These are phyloP conservation scores for Agriopis leucophaearia DNA, from an alignment of 2,888 invertebrate species.

Conservation along the genomic window DNA sequence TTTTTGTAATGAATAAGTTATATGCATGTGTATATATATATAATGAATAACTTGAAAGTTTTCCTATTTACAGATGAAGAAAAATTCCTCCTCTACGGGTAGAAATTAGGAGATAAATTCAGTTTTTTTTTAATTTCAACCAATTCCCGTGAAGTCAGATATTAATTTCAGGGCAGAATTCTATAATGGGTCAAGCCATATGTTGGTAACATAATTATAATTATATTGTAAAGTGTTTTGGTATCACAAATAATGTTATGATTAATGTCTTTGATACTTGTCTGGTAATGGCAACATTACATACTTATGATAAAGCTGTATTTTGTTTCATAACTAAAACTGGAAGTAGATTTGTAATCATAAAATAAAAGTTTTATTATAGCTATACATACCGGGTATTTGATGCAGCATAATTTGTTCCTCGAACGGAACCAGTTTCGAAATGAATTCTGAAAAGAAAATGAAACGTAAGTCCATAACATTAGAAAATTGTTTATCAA, in stretches of 20 bases:
- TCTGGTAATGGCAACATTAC: too few relatives aligned
- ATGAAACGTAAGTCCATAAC: neutral
- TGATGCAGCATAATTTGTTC: conserved; percentile 59
- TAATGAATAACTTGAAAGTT: neutral
- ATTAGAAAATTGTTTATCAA: neutral
- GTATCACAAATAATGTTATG: too few relatives aligned
- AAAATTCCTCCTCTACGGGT: too few relatives aligned
- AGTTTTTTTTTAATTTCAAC: too few relatives aligned
- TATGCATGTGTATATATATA: too few relatives aligned
- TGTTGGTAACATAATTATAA: too few relatives aligned
- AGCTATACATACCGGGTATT: conserved; percentile 56
- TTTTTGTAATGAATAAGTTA: neutral
- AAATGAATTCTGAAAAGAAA: conserved; percentile 54
- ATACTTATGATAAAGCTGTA: neutral
- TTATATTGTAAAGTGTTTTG: too few relatives aligned
- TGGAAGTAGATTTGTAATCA: neutral
- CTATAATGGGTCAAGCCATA: too few relatives aligned
- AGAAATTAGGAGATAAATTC: too few relatives aligned
- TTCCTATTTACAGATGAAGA: neutral
- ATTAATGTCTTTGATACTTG: too few relatives aligned
- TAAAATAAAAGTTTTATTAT: neutral
- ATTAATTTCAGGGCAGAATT: too few relatives aligned
- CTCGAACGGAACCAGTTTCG: conserved; percentile 55
- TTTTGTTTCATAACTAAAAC: neutral
- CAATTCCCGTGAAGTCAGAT: too few relatives aligned